Evolutionary conservation across 2,113 vertebrate species (phyloP).

Genomic region (Tragelaphus strepsiceros): DNA sequence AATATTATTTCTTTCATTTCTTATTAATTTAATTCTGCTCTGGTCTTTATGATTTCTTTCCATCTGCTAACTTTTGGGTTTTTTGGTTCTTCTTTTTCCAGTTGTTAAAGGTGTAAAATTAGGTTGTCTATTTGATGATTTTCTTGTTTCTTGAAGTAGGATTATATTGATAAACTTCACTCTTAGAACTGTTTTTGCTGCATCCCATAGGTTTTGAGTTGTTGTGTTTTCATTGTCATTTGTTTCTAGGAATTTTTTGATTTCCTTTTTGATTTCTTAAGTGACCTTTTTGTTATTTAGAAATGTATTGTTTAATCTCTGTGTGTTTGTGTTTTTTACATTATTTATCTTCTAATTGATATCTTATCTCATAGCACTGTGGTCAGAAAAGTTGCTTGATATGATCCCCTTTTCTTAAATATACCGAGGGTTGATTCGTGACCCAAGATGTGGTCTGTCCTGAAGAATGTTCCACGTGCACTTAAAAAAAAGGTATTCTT

Average conservation of each 20-base stretch:
- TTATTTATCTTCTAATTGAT: neutral
- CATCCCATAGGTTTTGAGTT: neutral
- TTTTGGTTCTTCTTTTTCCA: neutral
- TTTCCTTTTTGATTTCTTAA: neutral
- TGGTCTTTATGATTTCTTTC: neutral
- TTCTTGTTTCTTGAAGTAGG: neutral
- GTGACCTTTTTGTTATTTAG: neutral
- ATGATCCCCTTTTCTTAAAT: neutral
- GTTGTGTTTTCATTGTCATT: neutral
- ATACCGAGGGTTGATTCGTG: neutral
- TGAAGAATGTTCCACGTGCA: neutral
- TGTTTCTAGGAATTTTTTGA: neutral
- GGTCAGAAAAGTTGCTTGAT: neutral
- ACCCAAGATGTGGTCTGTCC: neutral
- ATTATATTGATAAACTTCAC: neutral
- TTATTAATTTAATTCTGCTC: neutral
- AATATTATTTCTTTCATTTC: neutral
- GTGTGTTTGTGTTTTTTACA: too few species aligned
- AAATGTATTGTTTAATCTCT: neutral
- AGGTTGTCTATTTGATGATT: neutral
- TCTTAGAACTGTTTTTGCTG: neutral
- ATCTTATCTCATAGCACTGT: neutral
- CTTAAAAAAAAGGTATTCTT: neutral
- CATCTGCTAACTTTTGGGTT: neutral
- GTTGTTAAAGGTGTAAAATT: neutral